phyloP scores from a whole-genome alignment of 1,140 invertebrate species.

The Formica exsecta region DNA sequence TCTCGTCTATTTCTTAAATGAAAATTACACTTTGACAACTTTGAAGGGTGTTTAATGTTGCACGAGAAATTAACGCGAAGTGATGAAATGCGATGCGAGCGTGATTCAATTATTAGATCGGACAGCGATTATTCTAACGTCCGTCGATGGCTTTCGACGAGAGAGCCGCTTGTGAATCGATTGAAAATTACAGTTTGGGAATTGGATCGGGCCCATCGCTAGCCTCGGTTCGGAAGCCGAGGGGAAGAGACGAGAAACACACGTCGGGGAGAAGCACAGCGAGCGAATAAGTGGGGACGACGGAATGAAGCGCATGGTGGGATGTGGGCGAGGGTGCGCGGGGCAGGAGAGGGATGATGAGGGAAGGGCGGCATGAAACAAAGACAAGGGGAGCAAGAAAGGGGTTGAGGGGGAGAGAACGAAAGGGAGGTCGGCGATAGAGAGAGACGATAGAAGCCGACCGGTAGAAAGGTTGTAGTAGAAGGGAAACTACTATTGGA shows the following conservation, averaged over 20 bases:
- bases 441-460: conserved; percentile 38
- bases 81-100: conserved; percentile 26
- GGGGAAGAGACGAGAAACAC: conserved; percentile 49
- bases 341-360: conserved; percentile 5
- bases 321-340: background rate
- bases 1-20: background rate
- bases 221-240: conserved; percentile 13
- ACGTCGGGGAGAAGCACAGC: conserved; percentile 53
- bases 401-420: conserved; percentile 54
- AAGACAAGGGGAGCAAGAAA: conserved; percentile 39
- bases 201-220: conserved; percentile 63
- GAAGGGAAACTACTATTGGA: conserved; percentile 66
- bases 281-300: conserved; percentile 51
- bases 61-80: conserved; percentile 26
- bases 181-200: conserved; percentile 63
- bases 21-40: background rate
- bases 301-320: conserved; percentile 42
- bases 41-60: background rate
- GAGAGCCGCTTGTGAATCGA: conserved; percentile 84
- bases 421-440: background rate
- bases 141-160: conserved; percentile 48
- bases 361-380: conserved; percentile 36
- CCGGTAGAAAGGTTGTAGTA: conserved; percentile 61
- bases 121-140: conserved; percentile 56
- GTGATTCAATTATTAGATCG: conserved; percentile 56